Evolutionary conservation across 2,888 invertebrate genomes (phyloP).

Genomic region (Noctua janthina): DNA sequence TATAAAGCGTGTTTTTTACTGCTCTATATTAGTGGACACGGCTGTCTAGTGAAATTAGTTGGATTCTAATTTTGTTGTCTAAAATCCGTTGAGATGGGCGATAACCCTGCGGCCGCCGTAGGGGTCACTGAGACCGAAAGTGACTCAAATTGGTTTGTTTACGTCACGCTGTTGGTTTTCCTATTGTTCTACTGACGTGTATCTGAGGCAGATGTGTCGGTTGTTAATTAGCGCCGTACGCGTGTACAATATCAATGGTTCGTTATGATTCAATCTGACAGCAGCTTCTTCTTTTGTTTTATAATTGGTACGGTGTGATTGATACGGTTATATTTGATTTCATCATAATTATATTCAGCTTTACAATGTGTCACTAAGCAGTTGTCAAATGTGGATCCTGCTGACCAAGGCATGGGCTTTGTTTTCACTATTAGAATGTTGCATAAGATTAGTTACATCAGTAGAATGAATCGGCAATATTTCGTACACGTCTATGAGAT

Average conservation of each 20-base stretch:
- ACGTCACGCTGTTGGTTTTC: slow-evolving; percentile 67
- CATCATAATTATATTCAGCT: background rate
- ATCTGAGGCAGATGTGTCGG: slow-evolving; percentile 46
- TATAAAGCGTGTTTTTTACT: slow-evolving; percentile 84
- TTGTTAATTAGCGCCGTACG: slow-evolving; percentile 51
- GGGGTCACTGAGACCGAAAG: slow-evolving; percentile 59
- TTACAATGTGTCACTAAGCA: background rate
- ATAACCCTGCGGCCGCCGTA: slow-evolving; percentile 57
- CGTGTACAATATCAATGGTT: slow-evolving; percentile 48
- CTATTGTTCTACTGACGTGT: slow-evolving; percentile 64
- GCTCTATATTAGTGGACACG: slow-evolving; percentile 87
- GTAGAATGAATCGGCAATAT: background rate
- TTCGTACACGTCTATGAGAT: background rate
- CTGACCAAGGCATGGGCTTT: background rate
- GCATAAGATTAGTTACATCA: no score
- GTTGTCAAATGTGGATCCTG: background rate
- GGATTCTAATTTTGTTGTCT: slow-evolving; percentile 70
- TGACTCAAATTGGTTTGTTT: slow-evolving; percentile 66
- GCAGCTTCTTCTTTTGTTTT: slow-evolving; percentile 50
- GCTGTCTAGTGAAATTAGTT: slow-evolving; percentile 87
- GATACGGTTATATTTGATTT: slow-evolving; percentile 22
- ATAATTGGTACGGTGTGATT: slow-evolving; percentile 24
- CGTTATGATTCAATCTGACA: slow-evolving; percentile 53
- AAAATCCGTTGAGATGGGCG: slow-evolving; percentile 68
- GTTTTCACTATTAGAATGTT: background rate